Base-by-base conservation (phyloP, 1,140 invertebrate species). In the Seison nebaliae region DNA sequence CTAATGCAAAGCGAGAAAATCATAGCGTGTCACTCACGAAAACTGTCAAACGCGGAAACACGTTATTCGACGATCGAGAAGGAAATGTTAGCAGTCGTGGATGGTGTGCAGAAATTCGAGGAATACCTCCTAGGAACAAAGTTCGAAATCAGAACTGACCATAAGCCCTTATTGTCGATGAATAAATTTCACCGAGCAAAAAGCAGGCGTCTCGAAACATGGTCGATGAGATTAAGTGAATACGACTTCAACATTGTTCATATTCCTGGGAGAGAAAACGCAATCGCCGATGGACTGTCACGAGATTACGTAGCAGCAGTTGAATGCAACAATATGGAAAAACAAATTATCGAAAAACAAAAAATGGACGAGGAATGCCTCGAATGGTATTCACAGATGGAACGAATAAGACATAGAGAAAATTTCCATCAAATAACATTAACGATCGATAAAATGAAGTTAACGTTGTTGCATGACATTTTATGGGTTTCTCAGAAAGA, bases 121-220 rank as follows among this genome's bases (percentile, higher is more conserved):
- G 24, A 55, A 23, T 61, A 52, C 37, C 23, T 64, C 5, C 55
- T 50, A 38, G 62, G 59, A 2, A 33, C 51, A 11, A 33, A 54
- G 28, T 64, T 65, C 41, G 56, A 43, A 3, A 36, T 66, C 5
- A 43, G 48, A n/a, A 65, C 57, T 2, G 59, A 67, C 38, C 59
- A 65, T 35, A 54, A 60, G 34, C 56, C 63, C 0, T 37, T 67
- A 21, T 43, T 50, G 8, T 29, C 26, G 14, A 53, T 60, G n/a
- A 50, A 54, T 29, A 44, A 44, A 5, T 36, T 44, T 0, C 42
- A 47, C 19, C 48, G 43, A 17, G 14, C 36, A 16, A 29, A 29
- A 30, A 8, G 2, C 26, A 29, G 11, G 5, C 17, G 36, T 7
- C 14, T 38, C 4, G 4, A 20, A 7, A 4, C 26, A 16, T 30